Evolutionary conservation across 2,888 invertebrate genomes (phyloP).

Genomic region (Hetaerina titia): DNA sequence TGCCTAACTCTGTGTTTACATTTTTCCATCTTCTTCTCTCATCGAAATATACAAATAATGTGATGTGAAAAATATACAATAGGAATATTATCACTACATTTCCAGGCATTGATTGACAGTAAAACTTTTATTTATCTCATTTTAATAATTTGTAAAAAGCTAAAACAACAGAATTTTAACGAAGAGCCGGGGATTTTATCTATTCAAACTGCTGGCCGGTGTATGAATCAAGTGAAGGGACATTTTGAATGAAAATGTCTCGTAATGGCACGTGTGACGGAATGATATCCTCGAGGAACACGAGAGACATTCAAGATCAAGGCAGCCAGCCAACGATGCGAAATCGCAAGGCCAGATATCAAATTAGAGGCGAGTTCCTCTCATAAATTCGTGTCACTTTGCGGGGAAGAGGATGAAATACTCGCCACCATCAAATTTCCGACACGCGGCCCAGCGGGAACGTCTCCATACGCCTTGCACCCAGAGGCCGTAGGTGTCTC

Average conservation of each 20-base stretch:
- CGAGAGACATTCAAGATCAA: background rate
- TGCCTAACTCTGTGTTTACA: too few relatives aligned
- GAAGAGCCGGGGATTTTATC: background rate
- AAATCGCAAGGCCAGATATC: background rate
- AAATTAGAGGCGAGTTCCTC: background rate
- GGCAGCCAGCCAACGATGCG: background rate
- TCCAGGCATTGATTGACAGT: too few relatives aligned
- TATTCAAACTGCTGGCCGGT: background rate
- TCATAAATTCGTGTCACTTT: background rate
- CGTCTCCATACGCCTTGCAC: constrained; percentile 6
- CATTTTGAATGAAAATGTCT: background rate
- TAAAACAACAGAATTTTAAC: too few relatives aligned
- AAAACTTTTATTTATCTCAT: too few relatives aligned
- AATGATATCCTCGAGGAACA: background rate
- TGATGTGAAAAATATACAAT: too few relatives aligned
- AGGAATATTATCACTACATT: too few relatives aligned
- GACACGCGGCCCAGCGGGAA: background rate
- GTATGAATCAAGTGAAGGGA: background rate
- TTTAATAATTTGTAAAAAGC: too few relatives aligned
- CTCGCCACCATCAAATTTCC: background rate
- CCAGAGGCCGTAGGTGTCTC: background rate
- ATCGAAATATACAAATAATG: too few relatives aligned
- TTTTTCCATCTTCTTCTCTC: too few relatives aligned
- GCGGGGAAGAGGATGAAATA: background rate
- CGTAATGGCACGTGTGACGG: background rate